Conservation (phyloP, 2,113 vertebrate genomes). For the Numida meleagris region DNA sequence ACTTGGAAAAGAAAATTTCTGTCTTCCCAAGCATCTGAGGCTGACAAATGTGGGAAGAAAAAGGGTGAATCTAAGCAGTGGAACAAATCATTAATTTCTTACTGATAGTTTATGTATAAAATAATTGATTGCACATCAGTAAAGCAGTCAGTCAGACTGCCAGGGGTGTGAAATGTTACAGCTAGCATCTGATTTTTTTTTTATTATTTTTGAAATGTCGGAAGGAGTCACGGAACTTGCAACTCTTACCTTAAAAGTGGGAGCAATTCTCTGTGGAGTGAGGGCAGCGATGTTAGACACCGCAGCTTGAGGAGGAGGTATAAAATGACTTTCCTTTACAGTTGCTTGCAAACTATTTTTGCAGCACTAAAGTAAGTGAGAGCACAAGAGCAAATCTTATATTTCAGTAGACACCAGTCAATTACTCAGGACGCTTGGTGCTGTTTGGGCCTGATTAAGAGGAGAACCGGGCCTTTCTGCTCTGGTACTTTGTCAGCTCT, state of each 20-base stretch:
- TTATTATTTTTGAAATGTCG: not conserved
- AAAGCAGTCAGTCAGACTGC: not conserved
- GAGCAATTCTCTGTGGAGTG: not conserved
- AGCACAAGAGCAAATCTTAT: not conserved
- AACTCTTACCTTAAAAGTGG: not conserved
- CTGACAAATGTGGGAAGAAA: not conserved
- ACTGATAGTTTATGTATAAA: not conserved
- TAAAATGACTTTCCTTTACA: not conserved
- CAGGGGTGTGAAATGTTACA: not conserved
- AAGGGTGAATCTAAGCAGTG: not conserved
- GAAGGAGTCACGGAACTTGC: not conserved
- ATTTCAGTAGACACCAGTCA: not conserved
- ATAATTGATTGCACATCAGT: not conserved
- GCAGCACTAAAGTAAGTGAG: not conserved
- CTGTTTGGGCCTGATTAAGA: not conserved
- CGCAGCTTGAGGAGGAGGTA: not conserved
- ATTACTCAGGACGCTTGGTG: not conserved
- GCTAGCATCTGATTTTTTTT: not conserved
- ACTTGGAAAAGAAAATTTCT: not conserved
- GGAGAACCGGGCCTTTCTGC: not conserved
- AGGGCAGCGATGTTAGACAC: not conserved
- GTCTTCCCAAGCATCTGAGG: not conserved
- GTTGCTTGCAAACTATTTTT: not conserved
- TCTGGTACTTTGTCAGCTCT: not conserved
- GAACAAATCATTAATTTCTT: not conserved